Conservation (phyloP, 2,797 vertebrate species). For the Pseudochirops cupreus region DNA sequence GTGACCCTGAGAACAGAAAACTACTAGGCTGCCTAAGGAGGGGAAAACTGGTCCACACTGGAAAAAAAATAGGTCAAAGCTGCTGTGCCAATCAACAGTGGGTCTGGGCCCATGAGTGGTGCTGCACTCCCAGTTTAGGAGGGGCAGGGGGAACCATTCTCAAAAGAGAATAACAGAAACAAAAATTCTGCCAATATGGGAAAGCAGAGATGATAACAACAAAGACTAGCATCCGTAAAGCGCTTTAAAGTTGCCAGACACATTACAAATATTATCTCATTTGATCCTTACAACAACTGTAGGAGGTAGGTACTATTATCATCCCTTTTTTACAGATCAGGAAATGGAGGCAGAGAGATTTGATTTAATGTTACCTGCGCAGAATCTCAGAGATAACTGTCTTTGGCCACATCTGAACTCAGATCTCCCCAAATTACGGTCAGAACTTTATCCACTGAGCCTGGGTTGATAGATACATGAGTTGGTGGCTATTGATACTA, state of each 20-base stretch:
- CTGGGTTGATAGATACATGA: neutral
- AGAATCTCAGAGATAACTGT: neutral
- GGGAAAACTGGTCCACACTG: neutral
- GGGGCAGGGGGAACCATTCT: neutral
- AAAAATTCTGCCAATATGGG: neutral
- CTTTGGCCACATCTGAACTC: neutral
- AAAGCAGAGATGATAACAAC: neutral
- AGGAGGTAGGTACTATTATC: neutral
- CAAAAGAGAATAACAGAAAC: neutral
- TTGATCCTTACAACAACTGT: neutral
- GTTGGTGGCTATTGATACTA: neutral
- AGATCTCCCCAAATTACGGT: neutral
- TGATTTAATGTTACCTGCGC: neutral
- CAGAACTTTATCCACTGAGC: neutral
- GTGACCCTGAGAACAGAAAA: neutral
- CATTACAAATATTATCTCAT: neutral
- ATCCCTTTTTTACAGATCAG: neutral
- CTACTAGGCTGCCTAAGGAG: neutral
- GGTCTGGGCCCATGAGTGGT: neutral
- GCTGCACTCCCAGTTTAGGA: neutral
- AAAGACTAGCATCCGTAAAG: neutral
- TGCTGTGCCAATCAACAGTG: neutral
- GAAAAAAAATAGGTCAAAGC: neutral
- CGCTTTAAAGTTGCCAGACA: neutral
- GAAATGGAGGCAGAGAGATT: neutral